phyloP scores from a whole-genome alignment of 37 sponge, comb jelly and placozoan genomes.

The Cliona cf. orientalis region DNA sequence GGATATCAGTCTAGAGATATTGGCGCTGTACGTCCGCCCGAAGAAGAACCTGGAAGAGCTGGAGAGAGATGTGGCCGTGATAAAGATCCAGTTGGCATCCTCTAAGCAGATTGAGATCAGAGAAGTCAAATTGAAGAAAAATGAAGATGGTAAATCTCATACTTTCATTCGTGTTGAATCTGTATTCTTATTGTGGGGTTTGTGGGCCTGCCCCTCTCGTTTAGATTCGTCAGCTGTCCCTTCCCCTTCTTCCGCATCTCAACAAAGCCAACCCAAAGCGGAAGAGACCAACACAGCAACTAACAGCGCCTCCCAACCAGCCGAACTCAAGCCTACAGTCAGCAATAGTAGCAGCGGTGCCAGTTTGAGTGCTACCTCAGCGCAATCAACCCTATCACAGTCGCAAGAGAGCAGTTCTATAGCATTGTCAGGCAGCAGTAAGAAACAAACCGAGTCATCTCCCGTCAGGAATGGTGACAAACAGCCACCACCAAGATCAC shows the following conservation, averaged over 20 bases:
- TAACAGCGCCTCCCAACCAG: neutral
- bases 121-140: constrained; percentile 51
- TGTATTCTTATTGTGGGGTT: neutral
- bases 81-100: constrained; percentile 44
- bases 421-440: too few relatives aligned
- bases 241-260: neutral
- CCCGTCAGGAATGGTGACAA: too few relatives aligned
- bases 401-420: too few relatives aligned
- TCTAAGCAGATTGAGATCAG: constrained; percentile 61
- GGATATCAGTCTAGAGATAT: constrained; percentile 47
- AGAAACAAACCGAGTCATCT: too few relatives aligned
- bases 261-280: neutral
- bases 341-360: too few relatives aligned
- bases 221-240: constrained; percentile 7
- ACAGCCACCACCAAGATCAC: neutral
- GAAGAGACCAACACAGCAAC: neutral
- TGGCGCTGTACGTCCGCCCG: constrained; percentile 58
- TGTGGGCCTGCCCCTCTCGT: neutral
- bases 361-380: too few relatives aligned
- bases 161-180: neutral
- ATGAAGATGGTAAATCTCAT: too few relatives aligned
- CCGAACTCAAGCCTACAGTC: neutral
- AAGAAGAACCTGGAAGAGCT: constrained; percentile 55
- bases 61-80: constrained; percentile 61
- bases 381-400: too few relatives aligned